Base-by-base conservation (phyloP, 2,888 invertebrate genomes). In the Lasioglossum villosulum region DNA sequence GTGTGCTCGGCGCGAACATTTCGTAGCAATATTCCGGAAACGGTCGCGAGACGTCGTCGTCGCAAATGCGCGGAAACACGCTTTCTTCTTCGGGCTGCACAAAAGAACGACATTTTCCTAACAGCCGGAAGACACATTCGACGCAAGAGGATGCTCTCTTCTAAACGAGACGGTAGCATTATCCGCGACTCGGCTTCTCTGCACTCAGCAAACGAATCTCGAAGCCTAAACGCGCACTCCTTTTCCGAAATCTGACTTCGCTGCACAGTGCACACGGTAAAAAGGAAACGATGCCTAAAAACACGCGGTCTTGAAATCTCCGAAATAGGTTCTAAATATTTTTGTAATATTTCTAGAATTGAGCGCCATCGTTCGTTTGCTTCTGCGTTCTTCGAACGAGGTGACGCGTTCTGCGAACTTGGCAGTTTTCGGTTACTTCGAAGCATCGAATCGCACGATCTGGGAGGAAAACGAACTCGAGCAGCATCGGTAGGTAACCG, bases 11-110 rank as follows among this genome's bases (percentile, higher is more conserved):
- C 45, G 71, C 71, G 12, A 78, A 48, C 48, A 19, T 30, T n/a
- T 34, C 70, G 19, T 19, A 12, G 70, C 81, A 48, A 81, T 81
- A 72, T 78, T 66, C 66, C n/a, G 48, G 30, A 72, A 80, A 74
- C 52, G 45, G 48, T n/a, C 66, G 48, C 39, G 19, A 16, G 4
- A 59, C 45, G 30, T 27, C 48, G 63, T 6, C 12, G 27, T 27
- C 27, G 59, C 59, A 14, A 52, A 59, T 34, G 66, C 16, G 34
- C 19, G 66, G 66, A 34, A 66, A 66, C 66, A 66, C 34, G 66
- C 34, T 66, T 66, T 66, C 66, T 66, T 59, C 59, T 59, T 14
- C 59, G 27, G 27, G 52, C 19, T 72, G 12, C n/a, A 45, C 42
- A 59, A 14, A 59, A 39, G 72, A 8, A 19, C 27, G 30, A 34